Evolutionary conservation across 2,888 invertebrate genomes (phyloP).

Genomic region (Alviniconcha strummeri): DNA sequence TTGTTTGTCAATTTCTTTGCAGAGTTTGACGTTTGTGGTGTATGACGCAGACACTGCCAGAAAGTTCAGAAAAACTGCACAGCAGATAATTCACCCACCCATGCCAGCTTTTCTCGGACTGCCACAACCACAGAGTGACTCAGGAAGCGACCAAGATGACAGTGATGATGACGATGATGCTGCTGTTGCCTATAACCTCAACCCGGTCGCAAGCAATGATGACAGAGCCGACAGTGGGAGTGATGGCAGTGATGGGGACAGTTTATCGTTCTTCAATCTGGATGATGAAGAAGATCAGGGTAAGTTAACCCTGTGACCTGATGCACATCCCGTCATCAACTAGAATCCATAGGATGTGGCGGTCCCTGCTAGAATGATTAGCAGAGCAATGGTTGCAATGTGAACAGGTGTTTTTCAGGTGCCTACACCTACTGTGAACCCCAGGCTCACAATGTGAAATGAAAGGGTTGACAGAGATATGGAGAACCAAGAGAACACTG

Average conservation of each 20-base stretch:
- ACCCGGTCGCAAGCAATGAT: not conserved
- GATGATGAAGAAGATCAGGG: not conserved
- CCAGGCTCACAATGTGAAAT: no score
- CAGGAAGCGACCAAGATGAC: not conserved
- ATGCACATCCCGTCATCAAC: no score
- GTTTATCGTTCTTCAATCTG: not conserved
- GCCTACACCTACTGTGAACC: no score
- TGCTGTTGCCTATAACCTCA: not conserved
- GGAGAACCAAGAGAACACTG: no score
- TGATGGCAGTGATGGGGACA: not conserved
- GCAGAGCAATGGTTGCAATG: no score
- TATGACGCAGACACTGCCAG: slow-evolving; percentile 9
- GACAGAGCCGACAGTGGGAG: not conserved
- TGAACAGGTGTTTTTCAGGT: no score
- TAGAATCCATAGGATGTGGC: no score
- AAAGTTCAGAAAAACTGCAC: slow-evolving; percentile 14
- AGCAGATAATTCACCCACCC: not conserved
- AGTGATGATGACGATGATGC: not conserved
- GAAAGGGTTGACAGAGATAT: no score
- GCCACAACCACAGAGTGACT: not conserved
- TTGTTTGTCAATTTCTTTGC: slow-evolving; percentile 6
- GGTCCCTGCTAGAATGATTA: no score
- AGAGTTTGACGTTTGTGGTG: slow-evolving; percentile 24
- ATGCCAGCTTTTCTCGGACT: not conserved
- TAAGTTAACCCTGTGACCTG: not conserved